Percentiles rank a stretch among this genome's conserved stretches.
Conservation (phyloP, 2,797 vertebrate species). For the Peromyscus attwateri region DNA sequence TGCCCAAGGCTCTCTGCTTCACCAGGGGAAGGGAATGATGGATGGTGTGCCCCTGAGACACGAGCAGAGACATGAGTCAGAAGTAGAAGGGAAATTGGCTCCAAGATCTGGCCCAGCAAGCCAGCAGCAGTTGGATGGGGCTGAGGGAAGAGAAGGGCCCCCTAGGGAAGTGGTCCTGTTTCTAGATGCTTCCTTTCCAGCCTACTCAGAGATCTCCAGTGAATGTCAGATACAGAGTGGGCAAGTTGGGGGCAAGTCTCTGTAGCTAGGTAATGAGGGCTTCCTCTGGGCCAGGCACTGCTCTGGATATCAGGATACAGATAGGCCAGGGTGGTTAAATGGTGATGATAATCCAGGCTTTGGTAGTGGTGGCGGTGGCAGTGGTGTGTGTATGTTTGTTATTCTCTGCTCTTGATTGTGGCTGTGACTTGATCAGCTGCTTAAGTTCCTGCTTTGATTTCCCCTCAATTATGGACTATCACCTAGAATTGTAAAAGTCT, state of each 20-base stretch:
- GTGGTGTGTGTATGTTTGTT: background rate
- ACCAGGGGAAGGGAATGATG: slow-evolving; percentile 28
- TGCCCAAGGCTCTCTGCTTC: slow-evolving; percentile 14
- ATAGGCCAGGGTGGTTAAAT: accelerated
- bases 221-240: background rate
- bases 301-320: background rate
- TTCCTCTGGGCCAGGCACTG: background rate
- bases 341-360: background rate
- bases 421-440: background rate
- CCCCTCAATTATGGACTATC: background rate
- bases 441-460: background rate
- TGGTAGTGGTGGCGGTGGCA: accelerated
- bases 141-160: background rate
- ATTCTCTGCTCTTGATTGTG: background rate
- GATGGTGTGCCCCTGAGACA: background rate
- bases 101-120: background rate
- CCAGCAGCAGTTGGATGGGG: slow-evolving; percentile 6
- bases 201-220: background rate
- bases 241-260: background rate
- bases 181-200: slow-evolving; percentile 33
- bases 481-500: background rate
- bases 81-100: slow-evolving; percentile 62
- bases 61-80: slow-evolving; percentile 73
- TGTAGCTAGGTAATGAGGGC: background rate
- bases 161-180: background rate